Percentiles rank a stretch among this genome's conserved stretches.
Conservation (phyloP, 2,113 vertebrate species). For the Baryphthengus martii region DNA sequence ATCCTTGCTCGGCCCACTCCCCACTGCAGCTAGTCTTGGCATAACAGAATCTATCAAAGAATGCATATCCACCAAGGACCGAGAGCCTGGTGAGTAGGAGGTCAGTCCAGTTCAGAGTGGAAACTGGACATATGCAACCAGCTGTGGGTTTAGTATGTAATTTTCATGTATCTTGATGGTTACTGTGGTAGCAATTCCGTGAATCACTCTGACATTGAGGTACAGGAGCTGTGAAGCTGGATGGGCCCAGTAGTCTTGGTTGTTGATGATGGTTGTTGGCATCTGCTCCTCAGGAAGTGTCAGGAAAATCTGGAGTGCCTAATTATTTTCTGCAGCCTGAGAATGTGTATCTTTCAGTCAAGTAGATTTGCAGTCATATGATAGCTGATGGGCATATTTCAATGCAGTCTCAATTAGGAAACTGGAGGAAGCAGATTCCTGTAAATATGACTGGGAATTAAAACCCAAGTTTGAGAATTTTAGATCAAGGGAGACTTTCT, state of each 20-base stretch:
- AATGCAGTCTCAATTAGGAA: constrained; percentile 18
- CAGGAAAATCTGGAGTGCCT: not conserved
- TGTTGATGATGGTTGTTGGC: not conserved
- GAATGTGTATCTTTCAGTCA: not conserved
- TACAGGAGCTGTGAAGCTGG: not conserved
- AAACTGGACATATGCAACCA: not conserved
- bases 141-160: not conserved
- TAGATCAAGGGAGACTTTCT: constrained; percentile 17
- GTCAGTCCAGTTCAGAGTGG: not conserved
- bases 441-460: constrained; percentile 35
- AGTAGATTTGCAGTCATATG: not conserved
- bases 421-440: not conserved
- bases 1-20: constrained; percentile 86
- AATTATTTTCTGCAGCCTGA: not conserved
- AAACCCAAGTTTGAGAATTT: not conserved
- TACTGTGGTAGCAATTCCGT: not conserved
- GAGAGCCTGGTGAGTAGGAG: constrained; percentile 80
- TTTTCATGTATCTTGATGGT: not conserved
- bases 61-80: constrained; percentile 74
- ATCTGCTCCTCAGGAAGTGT: not conserved
- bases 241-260: not conserved
- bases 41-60: constrained; percentile 82
- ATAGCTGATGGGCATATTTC: constrained; percentile 27
- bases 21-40: constrained; percentile 88
- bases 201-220: fast-evolving